Evolutionary conservation across 2,888 invertebrate species (phyloP), one percentile per base, ranked within the genome.

Genomic region (Antheraea yamamai): DNA sequence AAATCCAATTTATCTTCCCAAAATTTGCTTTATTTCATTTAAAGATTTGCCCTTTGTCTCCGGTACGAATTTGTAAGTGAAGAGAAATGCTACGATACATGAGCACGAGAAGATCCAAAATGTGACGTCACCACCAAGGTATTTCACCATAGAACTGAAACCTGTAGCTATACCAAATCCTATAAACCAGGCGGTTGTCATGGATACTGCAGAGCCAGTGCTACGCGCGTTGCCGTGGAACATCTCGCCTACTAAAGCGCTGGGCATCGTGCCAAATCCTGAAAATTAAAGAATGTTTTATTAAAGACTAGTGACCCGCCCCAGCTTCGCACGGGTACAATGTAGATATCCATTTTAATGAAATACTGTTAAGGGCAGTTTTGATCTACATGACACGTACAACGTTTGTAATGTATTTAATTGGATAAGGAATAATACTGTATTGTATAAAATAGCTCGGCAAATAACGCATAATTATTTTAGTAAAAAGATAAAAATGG

Each of bases 251-350:
- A 86, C 83, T 16, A 88, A 75, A 0, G 87, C 84, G 35, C 80
- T 83, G 4, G 88, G 88, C 82, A 88, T 88, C 0, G 85, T 84
- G 1, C 86, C 88, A 74, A 88, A 87, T 75, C 88, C 88, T 88
- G 78, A 8, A 77, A 77, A 55, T 20, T 55, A 18, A 55, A 55
- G 14, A 39, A 7, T 39, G 35, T 47, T 47, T 47, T 47, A 47
- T 47, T 47, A 30, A 30, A 30, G 30, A 30, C 30, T 30, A 30
- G 30, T 30, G 30, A 30, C 30, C 30, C 30, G 30, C 30, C 30
- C 30, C 30, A 30, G 30, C 30, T 30, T 30, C 30, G 39, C 39
- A 39, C 39, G 39, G 2, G 10, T 30, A 3, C 30, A 30, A 30
- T 30, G 30, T 30, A 30, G 30, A 30, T 30, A n/a, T n/a, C n/a